Evolutionary conservation across 2,888 invertebrate species (phyloP).

Genomic region (Odontocolon sp.): DNA sequence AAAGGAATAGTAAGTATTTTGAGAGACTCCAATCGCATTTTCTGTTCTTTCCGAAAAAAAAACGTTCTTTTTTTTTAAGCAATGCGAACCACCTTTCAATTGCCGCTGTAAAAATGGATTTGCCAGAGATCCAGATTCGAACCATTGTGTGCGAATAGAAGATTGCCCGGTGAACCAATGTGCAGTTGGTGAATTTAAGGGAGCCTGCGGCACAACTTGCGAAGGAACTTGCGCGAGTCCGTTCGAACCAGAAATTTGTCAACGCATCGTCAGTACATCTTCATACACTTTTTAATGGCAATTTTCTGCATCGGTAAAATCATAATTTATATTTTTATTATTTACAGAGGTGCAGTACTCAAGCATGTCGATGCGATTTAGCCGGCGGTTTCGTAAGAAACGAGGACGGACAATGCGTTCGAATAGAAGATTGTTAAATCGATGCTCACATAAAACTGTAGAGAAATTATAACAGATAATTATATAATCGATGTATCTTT

Average conservation of each 20-base stretch:
- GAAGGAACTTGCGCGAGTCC: constrained; percentile 34
- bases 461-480: too few relatives aligned
- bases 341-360: constrained; percentile 12
- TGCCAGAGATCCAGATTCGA: constrained; percentile 6
- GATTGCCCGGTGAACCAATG: constrained; percentile 21
- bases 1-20: constrained; percentile 15
- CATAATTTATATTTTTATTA: not conserved
- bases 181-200: constrained; percentile 19
- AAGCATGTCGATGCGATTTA: constrained; percentile 38
- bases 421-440: constrained; percentile 3
- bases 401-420: constrained; percentile 15
- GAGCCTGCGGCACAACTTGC: constrained; percentile 15
- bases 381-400: constrained; percentile 23
- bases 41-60: not conserved
- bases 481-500: too few relatives aligned
- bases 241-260: not conserved
- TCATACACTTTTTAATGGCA: not conserved
- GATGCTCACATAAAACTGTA: too few relatives aligned
- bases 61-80: not conserved
- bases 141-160: not conserved
- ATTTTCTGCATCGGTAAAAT: not conserved
- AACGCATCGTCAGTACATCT: constrained; percentile 4
- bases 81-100: not conserved
- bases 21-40: not conserved
- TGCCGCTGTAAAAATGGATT: constrained; percentile 43